These are phyloP conservation scores for Echeneis naucrates DNA, from an alignment of 2,797 vertebrate species.

Conservation along the genomic window DNA sequence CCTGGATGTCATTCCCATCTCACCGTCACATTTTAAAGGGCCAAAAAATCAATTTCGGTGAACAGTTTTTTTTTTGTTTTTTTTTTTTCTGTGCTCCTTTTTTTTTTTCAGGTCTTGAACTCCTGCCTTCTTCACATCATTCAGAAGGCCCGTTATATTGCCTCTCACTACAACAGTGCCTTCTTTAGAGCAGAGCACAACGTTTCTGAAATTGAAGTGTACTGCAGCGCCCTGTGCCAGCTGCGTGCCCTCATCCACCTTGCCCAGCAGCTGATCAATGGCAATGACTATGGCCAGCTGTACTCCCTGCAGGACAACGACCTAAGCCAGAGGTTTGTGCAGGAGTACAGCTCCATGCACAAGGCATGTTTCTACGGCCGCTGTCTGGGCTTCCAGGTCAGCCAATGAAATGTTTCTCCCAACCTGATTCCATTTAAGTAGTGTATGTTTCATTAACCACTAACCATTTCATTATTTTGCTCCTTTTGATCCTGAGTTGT, in stretches of 20 bases:
- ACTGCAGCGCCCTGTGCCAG: slow-evolving; percentile 89
- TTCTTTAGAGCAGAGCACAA: slow-evolving; percentile 92
- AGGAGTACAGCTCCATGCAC: slow-evolving; percentile 91
- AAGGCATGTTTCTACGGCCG: slow-evolving; percentile 94
- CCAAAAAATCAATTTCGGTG: too few species aligned
- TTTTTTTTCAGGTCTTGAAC: slow-evolving; percentile 78
- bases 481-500: background rate
- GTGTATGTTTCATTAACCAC: background rate
- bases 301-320: slow-evolving; percentile 82
- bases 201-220: slow-evolving; percentile 88
- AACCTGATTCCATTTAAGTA: too few species aligned
- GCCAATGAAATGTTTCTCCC: background rate
- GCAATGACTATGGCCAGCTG: slow-evolving; percentile 84
- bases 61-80: too few species aligned
- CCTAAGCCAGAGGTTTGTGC: slow-evolving; percentile 84
- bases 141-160: slow-evolving; percentile 89
- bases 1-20: too few species aligned
- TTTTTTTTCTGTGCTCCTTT: background rate
- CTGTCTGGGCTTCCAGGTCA: slow-evolving; percentile 93
- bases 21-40: too few species aligned
- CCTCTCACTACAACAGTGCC: slow-evolving; percentile 82
- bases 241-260: slow-evolving; percentile 89
- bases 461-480: background rate
- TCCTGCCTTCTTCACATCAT: slow-evolving; percentile 89
- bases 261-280: slow-evolving; percentile 85